These are phyloP conservation scores for Chloromyia formosa DNA, from an alignment of 2,888 invertebrate genomes.

Conservation along the genomic window DNA sequence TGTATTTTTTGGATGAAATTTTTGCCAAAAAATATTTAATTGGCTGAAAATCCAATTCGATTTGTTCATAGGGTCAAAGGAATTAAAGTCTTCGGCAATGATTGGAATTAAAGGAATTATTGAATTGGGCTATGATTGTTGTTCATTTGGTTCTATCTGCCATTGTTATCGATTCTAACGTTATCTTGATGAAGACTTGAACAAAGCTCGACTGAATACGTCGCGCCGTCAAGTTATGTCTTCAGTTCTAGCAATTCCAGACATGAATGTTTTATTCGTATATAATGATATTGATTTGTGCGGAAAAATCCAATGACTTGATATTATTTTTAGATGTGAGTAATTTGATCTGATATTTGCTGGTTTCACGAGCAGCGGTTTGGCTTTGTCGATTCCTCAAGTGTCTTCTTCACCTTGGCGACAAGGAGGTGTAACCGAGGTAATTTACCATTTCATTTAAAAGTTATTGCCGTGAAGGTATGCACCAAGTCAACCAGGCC, in stretches of 20 bases:
- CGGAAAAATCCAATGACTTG: not conserved
- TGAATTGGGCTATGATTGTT: not conserved
- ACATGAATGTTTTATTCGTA: slow-evolving; percentile 3
- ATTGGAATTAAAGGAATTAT: not conserved
- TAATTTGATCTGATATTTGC: slow-evolving; percentile 21
- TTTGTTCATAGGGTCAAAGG: not conserved
- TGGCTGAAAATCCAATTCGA: slow-evolving; percentile 30
- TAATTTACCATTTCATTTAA: slow-evolving; percentile 10
- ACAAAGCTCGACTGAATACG: no score
- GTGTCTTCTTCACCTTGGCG: not conserved
- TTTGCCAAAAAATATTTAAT: slow-evolving; percentile 32
- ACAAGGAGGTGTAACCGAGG: not conserved
- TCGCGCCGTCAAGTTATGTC: not conserved
- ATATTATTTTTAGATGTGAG: slow-evolving; percentile 23
- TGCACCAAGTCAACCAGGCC: not conserved
- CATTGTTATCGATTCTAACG: no score
- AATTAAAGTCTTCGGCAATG: no score
- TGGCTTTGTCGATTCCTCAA: not conserved
- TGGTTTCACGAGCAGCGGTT: slow-evolving; percentile 32
- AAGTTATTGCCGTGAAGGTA: not conserved
- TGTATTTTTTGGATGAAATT: slow-evolving; percentile 5
- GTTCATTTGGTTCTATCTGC: no score
- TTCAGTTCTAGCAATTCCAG: slow-evolving; percentile 6
- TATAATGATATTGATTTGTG: not conserved
- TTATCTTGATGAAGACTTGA: no score